phyloP scores from a whole-genome alignment of 2,888 invertebrate genomes.

The Leptopilina myrica region DNA sequence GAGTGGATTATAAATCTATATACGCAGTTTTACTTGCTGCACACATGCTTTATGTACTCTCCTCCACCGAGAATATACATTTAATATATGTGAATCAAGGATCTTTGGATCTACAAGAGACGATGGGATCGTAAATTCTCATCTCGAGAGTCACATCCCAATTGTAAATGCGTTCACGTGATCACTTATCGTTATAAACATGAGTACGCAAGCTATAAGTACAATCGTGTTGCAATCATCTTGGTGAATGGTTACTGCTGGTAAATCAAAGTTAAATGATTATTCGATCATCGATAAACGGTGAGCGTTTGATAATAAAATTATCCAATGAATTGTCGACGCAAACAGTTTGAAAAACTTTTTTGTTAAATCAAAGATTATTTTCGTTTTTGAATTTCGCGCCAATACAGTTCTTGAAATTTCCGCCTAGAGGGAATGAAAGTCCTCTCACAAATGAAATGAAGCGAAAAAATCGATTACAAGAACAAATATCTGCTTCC shows the following conservation, averaged over 20 bases:
- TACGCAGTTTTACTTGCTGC: conserved; percentile 4
- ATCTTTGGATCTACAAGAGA: conserved; percentile 29
- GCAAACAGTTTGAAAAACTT: too few species aligned
- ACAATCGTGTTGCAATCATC: conserved; percentile 2
- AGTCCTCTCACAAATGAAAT: too few species aligned
- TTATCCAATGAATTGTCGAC: too few species aligned
- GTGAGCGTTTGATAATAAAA: too few species aligned
- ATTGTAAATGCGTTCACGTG: conserved; percentile 8
- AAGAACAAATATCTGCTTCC: too few species aligned
- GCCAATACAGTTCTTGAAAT: too few species aligned
- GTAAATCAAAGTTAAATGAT: conserved; percentile 30
- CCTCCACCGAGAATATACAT: too few species aligned
- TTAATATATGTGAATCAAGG: not conserved
- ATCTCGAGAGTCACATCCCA: conserved; percentile 27
- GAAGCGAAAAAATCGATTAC: too few species aligned
- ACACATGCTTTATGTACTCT: conserved; percentile 33
- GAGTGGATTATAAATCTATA: conserved; percentile 27
- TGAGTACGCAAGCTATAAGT: conserved; percentile 5
- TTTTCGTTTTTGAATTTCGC: too few species aligned
- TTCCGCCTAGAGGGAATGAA: too few species aligned
- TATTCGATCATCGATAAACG: conserved; percentile 5
- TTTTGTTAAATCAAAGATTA: too few species aligned
- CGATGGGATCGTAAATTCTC: conserved; percentile 28
- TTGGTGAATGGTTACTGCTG: not conserved
- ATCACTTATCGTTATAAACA: conserved; percentile 33